These are phyloP conservation scores for Melanerpes aurifrons DNA, from an alignment of 2,113 vertebrate species.

Conservation along the genomic window DNA sequence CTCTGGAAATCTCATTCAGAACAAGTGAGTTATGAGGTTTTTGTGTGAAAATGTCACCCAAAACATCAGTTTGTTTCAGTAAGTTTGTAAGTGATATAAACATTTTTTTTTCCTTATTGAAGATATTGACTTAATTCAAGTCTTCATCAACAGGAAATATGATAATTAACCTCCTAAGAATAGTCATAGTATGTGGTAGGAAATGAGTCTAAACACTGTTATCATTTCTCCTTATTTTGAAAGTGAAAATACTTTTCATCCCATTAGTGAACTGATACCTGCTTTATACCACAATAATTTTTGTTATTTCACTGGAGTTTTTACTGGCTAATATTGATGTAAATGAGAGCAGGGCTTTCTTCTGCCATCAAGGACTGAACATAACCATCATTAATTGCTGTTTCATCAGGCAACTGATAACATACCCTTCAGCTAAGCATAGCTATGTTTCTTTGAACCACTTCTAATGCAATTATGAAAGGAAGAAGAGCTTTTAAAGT, in stretches of 20 bases:
- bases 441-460: constrained; percentile 2
- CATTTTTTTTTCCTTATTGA: not conserved
- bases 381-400: constrained; percentile 6
- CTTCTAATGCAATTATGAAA: constrained; percentile 21
- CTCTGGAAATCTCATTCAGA: not conserved
- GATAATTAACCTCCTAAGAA: not conserved
- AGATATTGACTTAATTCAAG: not conserved
- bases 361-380: not conserved
- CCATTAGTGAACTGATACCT: not conserved
- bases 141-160: not conserved
- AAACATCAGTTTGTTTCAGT: not conserved
- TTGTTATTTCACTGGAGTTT: not conserved
- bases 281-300: not conserved
- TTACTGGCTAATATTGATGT: not conserved
- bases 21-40: not conserved
- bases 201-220: not conserved
- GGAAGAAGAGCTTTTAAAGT: constrained; percentile 15
- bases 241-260: not conserved
- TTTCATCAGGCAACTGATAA: constrained; percentile 5
- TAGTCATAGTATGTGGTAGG: not conserved
- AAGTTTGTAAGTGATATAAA: not conserved
- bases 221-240: not conserved
- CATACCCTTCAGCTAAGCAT: constrained; percentile 23
- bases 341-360: not conserved
- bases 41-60: not conserved